Evolutionary conservation across 2,797 vertebrate species (phyloP), one percentile per base, ranked within the genome.

Genomic region (Halcyon badia): DNA sequence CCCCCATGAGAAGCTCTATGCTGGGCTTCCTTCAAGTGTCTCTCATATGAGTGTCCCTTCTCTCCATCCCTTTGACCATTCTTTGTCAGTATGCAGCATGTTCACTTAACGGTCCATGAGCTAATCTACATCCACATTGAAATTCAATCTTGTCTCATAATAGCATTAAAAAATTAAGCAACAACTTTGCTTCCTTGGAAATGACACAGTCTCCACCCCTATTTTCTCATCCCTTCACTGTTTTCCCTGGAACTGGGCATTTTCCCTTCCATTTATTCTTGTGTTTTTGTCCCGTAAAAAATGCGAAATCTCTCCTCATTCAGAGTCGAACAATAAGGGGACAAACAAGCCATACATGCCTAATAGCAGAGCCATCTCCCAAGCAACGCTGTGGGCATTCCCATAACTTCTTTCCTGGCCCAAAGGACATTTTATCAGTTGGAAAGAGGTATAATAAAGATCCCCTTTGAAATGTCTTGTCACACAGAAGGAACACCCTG

Each of bases 301-400:
- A 88, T 65, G 87, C 42, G 91, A 94, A 97, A 96, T 97, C 95
- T 93, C 7, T 4, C 56, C n/a, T 78, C 81, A 95, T 97, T 97
- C 84, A 91, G 81, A 95, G 68, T 19, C 81, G 90, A 88, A 96
- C 96, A 97, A 96, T 93, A 87, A 88, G 54, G 79, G 83, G 72
- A 86, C 93, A 97, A 97, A 95, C 93, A 96, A 90, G 91, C 75
- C 80, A 86, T 57, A 91, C 68, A 90, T 11, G 61, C 8, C 4
- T 69, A 89, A 85, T 42, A 92, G 80, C 4, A 4, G 85, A 70
- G 56, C 61, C 44, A 93, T 97, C 92, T 96, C 97, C 97, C 83
- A 81, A 91, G 95, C 91, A 94, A 98, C 96, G 0, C 25, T 42
- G 62, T 28, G 78, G 33, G 44, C 68, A 93, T 96, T 96, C 94